Evolutionary conservation across 2,113 vertebrate genomes (phyloP).

Genomic region (Trochalopteron elliotii): DNA sequence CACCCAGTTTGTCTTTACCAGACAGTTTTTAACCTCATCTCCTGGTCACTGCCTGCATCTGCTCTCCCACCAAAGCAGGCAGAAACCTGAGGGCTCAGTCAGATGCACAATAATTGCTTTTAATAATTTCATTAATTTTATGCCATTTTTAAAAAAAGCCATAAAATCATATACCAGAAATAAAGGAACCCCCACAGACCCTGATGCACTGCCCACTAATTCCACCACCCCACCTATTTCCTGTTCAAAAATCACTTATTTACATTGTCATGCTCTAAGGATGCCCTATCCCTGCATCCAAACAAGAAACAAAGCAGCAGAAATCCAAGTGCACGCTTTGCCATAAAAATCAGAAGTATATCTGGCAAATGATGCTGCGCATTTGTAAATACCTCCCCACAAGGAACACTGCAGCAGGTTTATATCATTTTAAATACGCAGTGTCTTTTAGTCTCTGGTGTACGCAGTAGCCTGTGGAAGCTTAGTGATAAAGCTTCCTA

Average conservation of each 20-base stretch:
- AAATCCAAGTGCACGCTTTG: not conserved
- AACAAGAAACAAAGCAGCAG: slow-evolving; percentile 4
- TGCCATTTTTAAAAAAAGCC: not conserved
- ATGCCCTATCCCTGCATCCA: not conserved
- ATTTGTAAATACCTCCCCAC: slow-evolving; percentile 19
- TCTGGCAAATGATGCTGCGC: not conserved
- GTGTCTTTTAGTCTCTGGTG: slow-evolving; percentile 36
- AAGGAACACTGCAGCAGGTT: slow-evolving; percentile 41
- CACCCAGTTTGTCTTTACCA: not conserved
- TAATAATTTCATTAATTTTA: not conserved
- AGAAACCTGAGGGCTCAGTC: not conserved
- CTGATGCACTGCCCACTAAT: not conserved
- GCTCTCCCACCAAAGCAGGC: not conserved
- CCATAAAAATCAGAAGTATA: not conserved
- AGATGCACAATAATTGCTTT: not conserved
- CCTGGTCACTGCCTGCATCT: not conserved
- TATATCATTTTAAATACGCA: slow-evolving; percentile 37
- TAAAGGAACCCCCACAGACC: not conserved
- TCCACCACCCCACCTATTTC: not conserved
- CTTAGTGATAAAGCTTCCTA: slow-evolving; percentile 62
- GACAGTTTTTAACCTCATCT: not conserved
- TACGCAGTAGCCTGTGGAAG: slow-evolving; percentile 32
- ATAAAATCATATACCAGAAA: not conserved
- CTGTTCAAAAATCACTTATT: not conserved
- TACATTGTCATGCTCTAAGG: not conserved